A percentile compares a stretch with the other conserved stretches of the same genome.
Conservation (phyloP, 2,113 vertebrate species). For the Eulemur macaco region DNA sequence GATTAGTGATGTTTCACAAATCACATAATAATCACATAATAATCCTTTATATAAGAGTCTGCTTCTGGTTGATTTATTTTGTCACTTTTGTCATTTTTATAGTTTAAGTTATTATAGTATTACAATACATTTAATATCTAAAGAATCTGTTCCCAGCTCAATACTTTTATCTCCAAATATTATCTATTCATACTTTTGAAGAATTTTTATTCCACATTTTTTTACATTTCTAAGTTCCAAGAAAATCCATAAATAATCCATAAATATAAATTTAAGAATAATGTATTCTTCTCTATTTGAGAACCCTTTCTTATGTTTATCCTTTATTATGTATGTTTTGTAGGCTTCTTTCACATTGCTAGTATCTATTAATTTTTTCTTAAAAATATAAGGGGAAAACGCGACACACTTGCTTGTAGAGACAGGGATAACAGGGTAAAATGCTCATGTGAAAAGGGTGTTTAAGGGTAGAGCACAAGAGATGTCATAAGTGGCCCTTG, state of each 20-base stretch:
- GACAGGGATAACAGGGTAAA: not conserved
- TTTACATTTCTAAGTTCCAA: not conserved
- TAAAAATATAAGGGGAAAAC: not conserved
- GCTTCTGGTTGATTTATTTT: not conserved
- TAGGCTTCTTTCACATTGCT: not conserved
- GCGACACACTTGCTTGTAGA: not conserved
- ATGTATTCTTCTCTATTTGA: not conserved
- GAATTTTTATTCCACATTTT: not conserved
- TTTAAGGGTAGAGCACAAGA: not conserved
- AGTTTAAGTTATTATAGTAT: not conserved
- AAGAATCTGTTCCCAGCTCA: not conserved
- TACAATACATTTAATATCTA: not conserved
- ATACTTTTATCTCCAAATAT: not conserved
- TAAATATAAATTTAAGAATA: not conserved
- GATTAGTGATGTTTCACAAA: not conserved
- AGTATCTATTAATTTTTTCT: not conserved
- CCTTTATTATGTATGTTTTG: not conserved
- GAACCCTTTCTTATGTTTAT: not conserved
- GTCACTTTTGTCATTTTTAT: slow-evolving; percentile 6
- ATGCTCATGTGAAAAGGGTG: not conserved
- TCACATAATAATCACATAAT: not conserved
- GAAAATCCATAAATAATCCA: not conserved
- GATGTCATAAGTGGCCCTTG: not conserved
- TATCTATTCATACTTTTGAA: not conserved
- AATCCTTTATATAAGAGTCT: not conserved